Conservation (phyloP, 92 coral and sea anemone genomes). For the Umimayanthus kanabou region DNA sequence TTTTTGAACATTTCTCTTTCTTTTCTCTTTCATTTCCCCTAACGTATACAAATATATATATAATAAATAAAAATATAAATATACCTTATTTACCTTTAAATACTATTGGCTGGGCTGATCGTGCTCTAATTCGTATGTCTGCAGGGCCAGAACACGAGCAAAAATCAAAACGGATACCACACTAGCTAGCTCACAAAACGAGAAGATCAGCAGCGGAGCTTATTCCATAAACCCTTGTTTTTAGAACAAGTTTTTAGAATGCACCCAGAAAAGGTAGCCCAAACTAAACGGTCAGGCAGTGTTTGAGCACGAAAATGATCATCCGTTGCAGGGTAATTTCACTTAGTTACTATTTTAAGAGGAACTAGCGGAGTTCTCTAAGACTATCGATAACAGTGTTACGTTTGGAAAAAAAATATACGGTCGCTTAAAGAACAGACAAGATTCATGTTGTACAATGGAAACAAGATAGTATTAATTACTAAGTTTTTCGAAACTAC, state of each 20-base stretch:
- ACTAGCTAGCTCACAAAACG: not conserved
- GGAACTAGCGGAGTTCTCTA: not conserved
- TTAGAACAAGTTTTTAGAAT: not conserved
- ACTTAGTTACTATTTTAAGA: not conserved
- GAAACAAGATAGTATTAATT: not conserved
- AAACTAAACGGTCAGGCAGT: not conserved
- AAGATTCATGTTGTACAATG: not conserved
- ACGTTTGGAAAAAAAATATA: no score
- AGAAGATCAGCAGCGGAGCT: not conserved
- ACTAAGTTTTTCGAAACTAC: no score
- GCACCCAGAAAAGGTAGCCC: not conserved
- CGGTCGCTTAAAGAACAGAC: not conserved
- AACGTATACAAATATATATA: no score
- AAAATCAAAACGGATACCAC: not conserved
- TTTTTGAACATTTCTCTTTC: no score
- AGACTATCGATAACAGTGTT: not conserved
- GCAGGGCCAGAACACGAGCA: not conserved
- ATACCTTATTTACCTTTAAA: not conserved
- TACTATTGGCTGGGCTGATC: not conserved
- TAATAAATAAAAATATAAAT: no score
- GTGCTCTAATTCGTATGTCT: not conserved
- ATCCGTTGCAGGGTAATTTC: no score
- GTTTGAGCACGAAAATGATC: not conserved
- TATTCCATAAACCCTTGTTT: not conserved
- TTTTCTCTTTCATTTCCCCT: no score